Evolutionary conservation across 2,113 vertebrate species (phyloP), one percentile per base, ranked within the genome.

Genomic region (Glaucomys volans): DNA sequence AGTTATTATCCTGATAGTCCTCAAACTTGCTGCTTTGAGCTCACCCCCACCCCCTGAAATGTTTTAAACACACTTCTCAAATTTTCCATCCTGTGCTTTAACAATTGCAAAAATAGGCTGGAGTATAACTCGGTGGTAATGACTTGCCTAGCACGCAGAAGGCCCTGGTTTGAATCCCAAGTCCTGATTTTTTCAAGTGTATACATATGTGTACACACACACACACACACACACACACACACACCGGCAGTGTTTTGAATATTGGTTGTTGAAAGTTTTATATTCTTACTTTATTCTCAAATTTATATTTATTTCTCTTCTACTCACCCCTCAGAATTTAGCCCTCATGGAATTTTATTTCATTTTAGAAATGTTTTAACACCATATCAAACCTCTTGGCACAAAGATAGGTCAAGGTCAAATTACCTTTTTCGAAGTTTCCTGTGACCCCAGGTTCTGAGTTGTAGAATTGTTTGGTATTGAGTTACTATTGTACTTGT

Each of bases 381-480:
- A 90, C 40, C n/a, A 66, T 92, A n/a, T 82, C 76, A 87, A 76
- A 74, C 40, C n/a, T 95, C 57, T 77, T 97, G 76, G 32, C 8
- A 42, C 8, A 91, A 59, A 90, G 91, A 59, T 67, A 59, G 28
- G 24, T 13, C 52, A 44, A 76, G 75, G 35, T 69, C 47, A 75
- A 57, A 50, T 52, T 42, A 91, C 71, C 76, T 50, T 40, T 77
- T 74, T 83, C 2, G 40, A 88, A 69, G 17, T 81, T 80, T 97
- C 11, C 42, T 94, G 47, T 79, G 30, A 72, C 37, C 30, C 62
- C 42, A 54, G 8, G 11, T 52, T 86, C 80, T 86, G 76, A 94
- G 44, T 54, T 77, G 89, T 50, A 54, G 76, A 94, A 75, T 75
- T 83, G 12, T 93, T 95, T 52, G 77, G 59, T 59, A 59, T 64